Base-by-base conservation (phyloP, 2,888 invertebrate genomes). In the Coleophora flavipennella region DNA sequence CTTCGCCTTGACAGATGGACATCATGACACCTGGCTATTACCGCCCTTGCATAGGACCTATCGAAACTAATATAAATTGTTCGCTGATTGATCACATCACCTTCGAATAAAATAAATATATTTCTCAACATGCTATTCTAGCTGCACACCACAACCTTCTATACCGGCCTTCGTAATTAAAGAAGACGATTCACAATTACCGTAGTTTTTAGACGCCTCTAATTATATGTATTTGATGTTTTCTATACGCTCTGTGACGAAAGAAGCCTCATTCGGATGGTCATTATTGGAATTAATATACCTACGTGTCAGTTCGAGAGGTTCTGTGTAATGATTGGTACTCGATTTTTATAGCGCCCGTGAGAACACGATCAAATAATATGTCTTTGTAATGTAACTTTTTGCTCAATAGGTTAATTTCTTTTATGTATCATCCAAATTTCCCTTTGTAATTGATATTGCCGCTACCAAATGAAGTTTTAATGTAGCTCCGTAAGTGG, bases 261-360 rank as follows among this genome's bases (percentile, higher is more conserved):
- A 81, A 81, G 73, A 76, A 66, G 60, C 67, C 67, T 68, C 72
- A 66, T 71, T 72, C 73, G 59, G 54, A 57, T 64, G 65, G 79
- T 80, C 81, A 83, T 84, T 83, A 83, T 62, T 74, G 62, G 83
- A 79, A 84, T 84, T 83, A 84, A 84, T 84, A 81, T 78, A 77
- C 67, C 77, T 80, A 83, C 83, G 83, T 83, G 83, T 73, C 59
- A 75, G 83, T 72, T 83, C 83, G 68, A 70, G 67, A 79, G 80
- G 79, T 79, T 71, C 64, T 59, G 50, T 45, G 49, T 79, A 80
- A 81, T 80, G 68, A 78, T 68, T 61, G 67, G 56, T 65, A 70
- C 63, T 64, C 62, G 67, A 72, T 74, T 80, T 80, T 81, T 81
- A 67, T 72, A 66, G 62, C 59, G 63, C 62, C 66, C 80, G 83